Evolutionary conservation across 1,140 invertebrate species (phyloP), one percentile per base, ranked within the genome.

Genomic region (Bombus vancouverensis): DNA sequence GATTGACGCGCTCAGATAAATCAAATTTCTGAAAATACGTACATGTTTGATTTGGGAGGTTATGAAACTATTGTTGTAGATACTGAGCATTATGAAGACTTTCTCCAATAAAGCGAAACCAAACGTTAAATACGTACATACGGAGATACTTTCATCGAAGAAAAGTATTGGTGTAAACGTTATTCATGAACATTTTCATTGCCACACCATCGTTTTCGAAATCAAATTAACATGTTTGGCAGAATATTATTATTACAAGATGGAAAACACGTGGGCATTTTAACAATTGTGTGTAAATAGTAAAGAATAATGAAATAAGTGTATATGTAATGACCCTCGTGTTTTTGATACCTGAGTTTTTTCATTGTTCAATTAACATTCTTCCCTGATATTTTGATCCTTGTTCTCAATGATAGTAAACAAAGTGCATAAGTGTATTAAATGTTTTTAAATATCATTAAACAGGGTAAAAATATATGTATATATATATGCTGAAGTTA

Each of bases 51-150:
- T 80, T 53, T 74, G 13, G 6, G 72, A 90, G 89, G 88, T 90
- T 90, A 90, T 88, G 85, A n/a, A 66, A 82, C 32, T 66, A 76
- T 68, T 81, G 34, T 71, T 71, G 47, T 42, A 68, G 42, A 57
- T 53, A 88, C 28, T 28, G 18, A 80, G 71, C 89, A 89, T 71
- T 90, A 90, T 90, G 89, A 90, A 80, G 86, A 90, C 66, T 88
- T 87, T 86, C 78, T 81, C 53, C 32, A 47, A 79, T 53, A 62
- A 76, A 73, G 53, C 70, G 47, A 76, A 37, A 75, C 70, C 53
- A 74, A 86, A 82, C 68, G 37, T 44, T 68, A 32, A 88, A 72
- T 74, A 81, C 79, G 80, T 83, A 83, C 62, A 57, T 82, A 66
- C 71, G 44, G 57, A 81, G 57, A 66, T 85, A 81, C 65, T 83